Base-by-base conservation (phyloP, 2,113 vertebrate genomes). In the Gyps fulvus region DNA sequence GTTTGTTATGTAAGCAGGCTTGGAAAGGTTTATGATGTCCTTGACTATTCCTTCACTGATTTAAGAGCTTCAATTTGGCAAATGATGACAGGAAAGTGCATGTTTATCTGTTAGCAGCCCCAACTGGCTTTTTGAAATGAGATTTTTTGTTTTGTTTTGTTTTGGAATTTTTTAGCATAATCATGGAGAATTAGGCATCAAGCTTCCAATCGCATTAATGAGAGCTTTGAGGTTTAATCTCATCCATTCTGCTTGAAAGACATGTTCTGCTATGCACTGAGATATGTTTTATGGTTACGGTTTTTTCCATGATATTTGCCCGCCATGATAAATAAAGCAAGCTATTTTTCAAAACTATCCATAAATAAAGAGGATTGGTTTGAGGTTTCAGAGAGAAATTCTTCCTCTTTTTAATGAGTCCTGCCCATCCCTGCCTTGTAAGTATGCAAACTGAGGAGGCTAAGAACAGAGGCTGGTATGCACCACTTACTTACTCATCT, bases 161-260 rank as follows among this genome's bases (percentile, higher is more conserved):
- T 7, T 9, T 55, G 45, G 83, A 94, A 95, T 93, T 91, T 97
- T 97, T 97, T 96, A 83, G 89, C 87, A 95, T 95, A 96, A 94
- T 95, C 81, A 83, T 57, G 69, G 77, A 76, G 94, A 97, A 95
- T 91, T 95, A 91, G 87, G 74, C 91, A 95, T 85, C 79, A 27
- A 73, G 87, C 89, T 96, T 94, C 84, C 7, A 1, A 90, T 95
- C 21, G 0, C 84, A 97, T 95, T 97, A 97, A 95, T 95, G 94
- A 95, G 93, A 95, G 93, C 91, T 95, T 90, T 97, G 95, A 94
- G 94, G 78, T 95, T 95, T 94, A 96, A 95, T 95, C 94, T 91
- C 81, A 94, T 96, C 91, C 71, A 95, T 93, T 97, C 87, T 5
- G 1, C 96, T 95, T 94, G 94, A 96, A 93, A 95, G 90, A 91